Evolutionary conservation across 2,113 vertebrate genomes (phyloP).

Genomic region (Leucoraja erinaceus): DNA sequence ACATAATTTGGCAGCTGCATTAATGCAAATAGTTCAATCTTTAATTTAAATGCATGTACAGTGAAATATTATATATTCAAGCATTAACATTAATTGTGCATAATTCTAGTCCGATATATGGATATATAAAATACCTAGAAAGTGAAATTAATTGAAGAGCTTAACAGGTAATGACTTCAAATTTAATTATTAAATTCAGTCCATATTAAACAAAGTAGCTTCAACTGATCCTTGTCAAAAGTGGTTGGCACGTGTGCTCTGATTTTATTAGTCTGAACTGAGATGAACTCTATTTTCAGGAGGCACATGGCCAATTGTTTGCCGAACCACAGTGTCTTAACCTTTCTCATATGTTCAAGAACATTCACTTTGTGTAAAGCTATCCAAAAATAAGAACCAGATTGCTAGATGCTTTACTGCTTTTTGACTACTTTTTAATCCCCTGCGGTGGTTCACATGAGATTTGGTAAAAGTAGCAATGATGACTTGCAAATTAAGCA

Average conservation of each 20-base stretch:
- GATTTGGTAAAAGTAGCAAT: neutral
- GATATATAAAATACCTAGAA: neutral
- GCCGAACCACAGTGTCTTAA: neutral
- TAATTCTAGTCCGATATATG: no score
- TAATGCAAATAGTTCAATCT: neutral
- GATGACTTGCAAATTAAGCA: neutral
- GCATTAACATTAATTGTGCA: neutral
- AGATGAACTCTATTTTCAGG: neutral
- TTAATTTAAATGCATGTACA: neutral
- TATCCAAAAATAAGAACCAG: conserved; percentile 3
- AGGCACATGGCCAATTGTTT: neutral
- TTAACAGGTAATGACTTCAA: neutral
- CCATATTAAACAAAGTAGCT: neutral
- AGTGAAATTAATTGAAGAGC: neutral
- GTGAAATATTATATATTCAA: neutral
- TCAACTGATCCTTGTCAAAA: neutral
- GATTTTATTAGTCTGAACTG: conserved; percentile 13
- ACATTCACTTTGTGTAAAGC: neutral
- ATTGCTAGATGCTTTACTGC: neutral
- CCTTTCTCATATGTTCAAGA: neutral
- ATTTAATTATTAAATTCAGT: neutral
- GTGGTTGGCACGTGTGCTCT: neutral
- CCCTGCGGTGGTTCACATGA: neutral
- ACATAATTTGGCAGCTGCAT: neutral
- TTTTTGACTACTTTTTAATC: neutral